Evolutionary conservation across 2,888 invertebrate genomes (phyloP), one percentile per base, ranked within the genome.

Genomic region (Drosophila emarginata): DNA sequence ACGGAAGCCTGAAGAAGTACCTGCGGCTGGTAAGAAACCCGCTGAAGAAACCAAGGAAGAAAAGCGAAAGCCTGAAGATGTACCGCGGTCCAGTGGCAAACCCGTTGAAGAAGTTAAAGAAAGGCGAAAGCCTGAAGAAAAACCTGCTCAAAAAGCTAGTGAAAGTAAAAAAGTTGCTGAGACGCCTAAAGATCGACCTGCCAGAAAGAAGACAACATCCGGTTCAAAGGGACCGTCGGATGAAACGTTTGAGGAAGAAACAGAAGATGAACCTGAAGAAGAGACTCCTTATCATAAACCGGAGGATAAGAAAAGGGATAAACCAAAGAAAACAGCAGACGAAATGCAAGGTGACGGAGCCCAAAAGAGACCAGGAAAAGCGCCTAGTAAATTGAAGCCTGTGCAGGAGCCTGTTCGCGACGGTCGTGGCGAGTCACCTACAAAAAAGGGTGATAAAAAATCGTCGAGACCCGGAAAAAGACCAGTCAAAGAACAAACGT

Each of bases 391-490:
- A 15, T 32, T 45, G 3, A 64, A 26, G 2, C 12, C 57, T 1
- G 50, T 12, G 4, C 50, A 21, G 21, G 14, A 60, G 54, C 26
- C 54, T 23, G 9, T 45, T 2, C 12, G 4, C 18, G 23, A 18
- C 52, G 1, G 23, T 23, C 23, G 23, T 28, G 28, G 28, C 1
- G 28, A 28, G 32, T 32, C 32, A 9, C 9, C 32, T 1, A 2
- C 32, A 32, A 32, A 32, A 9, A 32, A 11, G 32, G 32, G 32
- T 32, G 32, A 32, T 32, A 32, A 32, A 32, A 32, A 32, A 9
- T 32, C 32, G 1, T 32, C 32, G 9, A 9, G 32, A 32, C 32
- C 11, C 32, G 45, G 53, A 23, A 67, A 59, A 32, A 70, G 68
- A 1, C 32, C 32, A 32, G 32, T 1, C 9, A 32, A 11, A 32